Evolutionary conservation across 2,113 vertebrate genomes (phyloP).

Genomic region (Monopterus albus): DNA sequence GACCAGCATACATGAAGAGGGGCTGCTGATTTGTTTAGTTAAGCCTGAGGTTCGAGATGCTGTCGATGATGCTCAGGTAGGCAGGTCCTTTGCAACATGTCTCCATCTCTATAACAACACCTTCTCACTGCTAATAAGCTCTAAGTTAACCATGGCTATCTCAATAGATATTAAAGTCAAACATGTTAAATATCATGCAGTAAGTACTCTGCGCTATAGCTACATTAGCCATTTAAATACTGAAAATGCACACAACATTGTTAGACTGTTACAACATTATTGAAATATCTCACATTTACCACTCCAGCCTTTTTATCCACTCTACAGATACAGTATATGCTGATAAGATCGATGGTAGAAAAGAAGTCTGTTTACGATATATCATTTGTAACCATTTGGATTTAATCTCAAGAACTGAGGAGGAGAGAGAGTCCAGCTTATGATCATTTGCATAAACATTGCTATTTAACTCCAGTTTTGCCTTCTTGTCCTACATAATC

Average conservation of each 20-base stretch:
- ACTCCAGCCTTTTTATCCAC: background rate
- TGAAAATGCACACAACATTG: constrained; percentile 38
- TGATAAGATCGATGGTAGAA: constrained; percentile 11
- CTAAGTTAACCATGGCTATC: constrained; percentile 76
- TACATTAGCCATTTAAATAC: constrained; percentile 38
- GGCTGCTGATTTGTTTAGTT: constrained; percentile 30
- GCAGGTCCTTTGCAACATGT: constrained; percentile 77
- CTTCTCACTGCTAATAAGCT: constrained; percentile 87
- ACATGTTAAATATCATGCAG: constrained; percentile 69
- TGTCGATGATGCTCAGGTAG: constrained; percentile 81
- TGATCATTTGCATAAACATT: constrained; percentile 40
- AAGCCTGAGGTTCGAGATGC: constrained; percentile 58
- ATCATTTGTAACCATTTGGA: constrained; percentile 35
- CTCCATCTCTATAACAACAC: constrained; percentile 73
- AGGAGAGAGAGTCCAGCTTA: constrained; percentile 17
- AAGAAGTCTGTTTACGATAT: constrained; percentile 22
- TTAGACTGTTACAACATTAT: constrained; percentile 29
- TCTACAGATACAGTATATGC: constrained; percentile 27
- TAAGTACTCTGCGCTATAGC: constrained; percentile 56
- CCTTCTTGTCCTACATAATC: constrained; percentile 38
- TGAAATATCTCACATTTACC: constrained; percentile 20
- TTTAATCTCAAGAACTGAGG: constrained; percentile 11
- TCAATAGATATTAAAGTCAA: constrained; percentile 60
- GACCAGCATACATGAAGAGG: background rate
- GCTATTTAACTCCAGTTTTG: constrained; percentile 32